A percentile compares a stretch with the other conserved stretches of the same genome.
These are phyloP conservation scores for Thereva unica DNA, from an alignment of 2,888 invertebrate species.

Conservation along the genomic window DNA sequence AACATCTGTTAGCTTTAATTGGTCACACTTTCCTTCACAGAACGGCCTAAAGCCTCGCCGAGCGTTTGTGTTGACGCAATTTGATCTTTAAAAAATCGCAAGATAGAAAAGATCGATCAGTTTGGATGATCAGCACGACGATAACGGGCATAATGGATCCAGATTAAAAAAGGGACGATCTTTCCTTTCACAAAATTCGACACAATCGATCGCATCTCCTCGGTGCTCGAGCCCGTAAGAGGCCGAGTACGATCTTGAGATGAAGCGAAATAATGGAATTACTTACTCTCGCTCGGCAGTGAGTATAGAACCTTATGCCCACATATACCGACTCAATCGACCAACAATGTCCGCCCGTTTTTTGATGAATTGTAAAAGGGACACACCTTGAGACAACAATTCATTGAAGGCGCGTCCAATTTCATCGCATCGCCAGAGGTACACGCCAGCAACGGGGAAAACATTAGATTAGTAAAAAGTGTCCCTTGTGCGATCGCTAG, in stretches of 20 bases:
- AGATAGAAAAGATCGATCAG: conserved; percentile 23
- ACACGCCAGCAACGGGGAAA: too few relatives aligned
- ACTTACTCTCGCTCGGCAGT: conserved; percentile 11
- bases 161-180: conserved; percentile 22
- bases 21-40: conserved; percentile 27
- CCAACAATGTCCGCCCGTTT: conserved; percentile 35
- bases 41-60: conserved; percentile 3
- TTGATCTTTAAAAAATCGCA: conserved; percentile 22
- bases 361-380: conserved; percentile 36
- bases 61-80: conserved; percentile 28
- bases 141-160: conserved; percentile 24
- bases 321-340: conserved; percentile 21
- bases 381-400: conserved; percentile 38
- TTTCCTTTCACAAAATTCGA: conserved; percentile 17
- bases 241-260: conserved; percentile 25
- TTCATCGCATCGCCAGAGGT: conserved; percentile 20
- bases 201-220: conserved; percentile 28
- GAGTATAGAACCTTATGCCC: conserved; percentile 6
- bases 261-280: conserved; percentile 27
- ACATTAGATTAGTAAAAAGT: too few relatives aligned
- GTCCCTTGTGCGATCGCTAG: too few relatives aligned
- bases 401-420: conserved; percentile 36
- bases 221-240: conserved; percentile 14
- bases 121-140: conserved; percentile 24
- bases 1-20: conserved; percentile 27